Base-by-base conservation (phyloP, 2,797 vertebrate species). In the Psittacula derbiana region DNA sequence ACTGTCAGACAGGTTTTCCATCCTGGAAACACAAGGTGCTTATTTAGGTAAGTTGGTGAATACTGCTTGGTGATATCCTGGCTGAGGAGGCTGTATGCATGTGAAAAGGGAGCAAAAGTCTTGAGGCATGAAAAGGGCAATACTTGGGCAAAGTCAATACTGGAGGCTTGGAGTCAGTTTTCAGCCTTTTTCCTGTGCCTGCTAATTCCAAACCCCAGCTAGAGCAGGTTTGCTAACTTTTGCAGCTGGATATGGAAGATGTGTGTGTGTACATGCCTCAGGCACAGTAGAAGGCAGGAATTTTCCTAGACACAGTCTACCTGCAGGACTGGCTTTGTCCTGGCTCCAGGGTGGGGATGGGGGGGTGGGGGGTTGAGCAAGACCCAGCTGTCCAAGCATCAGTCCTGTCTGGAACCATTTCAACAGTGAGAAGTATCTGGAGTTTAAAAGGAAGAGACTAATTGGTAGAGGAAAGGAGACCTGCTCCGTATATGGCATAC, bases 1-100 rank as follows among this genome's bases (percentile, higher is more conserved):
- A 75, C 82, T 81, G 78, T 91, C 89, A 81, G 71, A 86, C 69
- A 71, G 91, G 89, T 94, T 95, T 94, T 96, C 93, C 6, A 0
- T 89, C 47, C 78, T 89, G 70, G 75, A 96, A 94, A 90, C 60
- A 52, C 0, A 14, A 83, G 50, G 28, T 74, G 71, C 82, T 75
- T 94, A 69, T 92, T 96, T 90, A 70, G 89, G 36, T 50, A 81
- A 72, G 33, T 46, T 46, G 67, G 43, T 87, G 52, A 88, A 57
- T 87, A 20, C 66, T 70, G 21, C 61, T 73, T 43, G 76, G 62
- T 49, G 33, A 80, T 81, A 5, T 24, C 20, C 23, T 36, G 38
- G 55, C 75, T 80, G 78, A 70, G 44, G 24, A 62, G 25, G 21
- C 74, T 71, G 31, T 40, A 2, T 15, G 33, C 2, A 12, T 57